Evolutionary conservation across 2,888 invertebrate genomes (phyloP).

Genomic region (Psococerastis gibbosa): DNA sequence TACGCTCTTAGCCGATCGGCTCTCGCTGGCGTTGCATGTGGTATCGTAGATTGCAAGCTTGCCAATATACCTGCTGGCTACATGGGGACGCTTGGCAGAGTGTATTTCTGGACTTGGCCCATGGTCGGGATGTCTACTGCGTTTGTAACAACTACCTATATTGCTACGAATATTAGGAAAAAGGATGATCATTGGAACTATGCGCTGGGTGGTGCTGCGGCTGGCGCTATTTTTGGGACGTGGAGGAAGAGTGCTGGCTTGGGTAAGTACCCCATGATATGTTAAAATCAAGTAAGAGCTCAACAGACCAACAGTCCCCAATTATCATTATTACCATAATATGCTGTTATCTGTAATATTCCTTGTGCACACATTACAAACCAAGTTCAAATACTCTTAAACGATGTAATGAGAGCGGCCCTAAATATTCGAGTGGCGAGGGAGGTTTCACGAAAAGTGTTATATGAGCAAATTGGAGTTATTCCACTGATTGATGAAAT

Average conservation of each 20-base stretch:
- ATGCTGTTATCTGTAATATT: too few relatives aligned
- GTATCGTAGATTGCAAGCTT: not conserved
- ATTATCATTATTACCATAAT: too few relatives aligned
- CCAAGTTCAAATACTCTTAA: too few relatives aligned
- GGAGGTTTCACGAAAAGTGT: too few relatives aligned
- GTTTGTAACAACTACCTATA: not conserved
- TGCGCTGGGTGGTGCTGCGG: not conserved
- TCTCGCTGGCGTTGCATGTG: not conserved
- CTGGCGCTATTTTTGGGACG: not conserved
- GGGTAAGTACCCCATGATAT: not conserved
- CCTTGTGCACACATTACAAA: too few relatives aligned
- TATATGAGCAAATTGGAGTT: too few relatives aligned
- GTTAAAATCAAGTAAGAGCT: too few relatives aligned
- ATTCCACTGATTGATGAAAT: too few relatives aligned
- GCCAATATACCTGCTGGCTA: not conserved
- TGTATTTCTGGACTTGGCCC: not conserved
- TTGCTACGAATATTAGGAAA: not conserved
- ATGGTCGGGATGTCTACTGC: not conserved
- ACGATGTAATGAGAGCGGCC: too few relatives aligned
- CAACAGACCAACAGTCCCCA: too few relatives aligned
- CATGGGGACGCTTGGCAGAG: not conserved
- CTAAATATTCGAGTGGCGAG: too few relatives aligned
- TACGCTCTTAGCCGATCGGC: not conserved
- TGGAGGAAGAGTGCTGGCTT: not conserved
- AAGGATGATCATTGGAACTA: not conserved